Conservation (phyloP, 2,113 vertebrate genomes). For the Otis tarda region DNA sequence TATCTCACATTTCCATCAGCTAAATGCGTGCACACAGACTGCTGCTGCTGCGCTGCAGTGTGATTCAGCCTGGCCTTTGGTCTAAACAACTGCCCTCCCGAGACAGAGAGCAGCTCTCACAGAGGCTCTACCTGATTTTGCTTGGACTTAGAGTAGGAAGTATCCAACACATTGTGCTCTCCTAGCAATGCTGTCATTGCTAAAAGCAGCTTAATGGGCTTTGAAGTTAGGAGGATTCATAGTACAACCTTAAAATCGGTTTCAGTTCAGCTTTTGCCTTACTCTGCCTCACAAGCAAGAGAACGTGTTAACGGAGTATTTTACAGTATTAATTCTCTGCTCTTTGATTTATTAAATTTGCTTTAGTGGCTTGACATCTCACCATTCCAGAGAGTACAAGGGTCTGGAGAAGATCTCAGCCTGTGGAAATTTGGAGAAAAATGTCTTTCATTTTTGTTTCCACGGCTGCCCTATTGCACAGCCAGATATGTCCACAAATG, state of each 20-base stretch:
- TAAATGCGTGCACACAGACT: not conserved
- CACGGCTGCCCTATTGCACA: not conserved
- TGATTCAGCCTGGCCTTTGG: not conserved
- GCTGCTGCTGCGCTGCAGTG: not conserved
- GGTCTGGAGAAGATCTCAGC: not conserved
- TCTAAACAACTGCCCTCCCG: not conserved
- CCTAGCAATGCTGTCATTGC: not conserved
- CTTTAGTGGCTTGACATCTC: not conserved
- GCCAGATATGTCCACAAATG: not conserved
- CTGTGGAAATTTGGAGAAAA: not conserved
- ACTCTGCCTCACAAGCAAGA: not conserved
- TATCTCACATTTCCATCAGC: not conserved
- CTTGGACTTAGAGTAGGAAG: not conserved
- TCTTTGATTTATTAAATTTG: not conserved
- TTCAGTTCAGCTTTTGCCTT: not conserved
- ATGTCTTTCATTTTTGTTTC: not conserved
- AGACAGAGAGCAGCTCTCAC: not conserved
- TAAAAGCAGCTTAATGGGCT: not conserved
- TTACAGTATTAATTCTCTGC: not conserved
- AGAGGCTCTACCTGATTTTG: not conserved
- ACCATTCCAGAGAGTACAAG: not conserved
- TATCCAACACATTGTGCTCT: not conserved
- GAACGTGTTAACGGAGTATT: not conserved
- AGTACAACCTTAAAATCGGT: not conserved
- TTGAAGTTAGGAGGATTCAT: not conserved